Conservation (phyloP, 2,888 invertebrate genomes). For the Euspilapteryx auroguttella region DNA sequence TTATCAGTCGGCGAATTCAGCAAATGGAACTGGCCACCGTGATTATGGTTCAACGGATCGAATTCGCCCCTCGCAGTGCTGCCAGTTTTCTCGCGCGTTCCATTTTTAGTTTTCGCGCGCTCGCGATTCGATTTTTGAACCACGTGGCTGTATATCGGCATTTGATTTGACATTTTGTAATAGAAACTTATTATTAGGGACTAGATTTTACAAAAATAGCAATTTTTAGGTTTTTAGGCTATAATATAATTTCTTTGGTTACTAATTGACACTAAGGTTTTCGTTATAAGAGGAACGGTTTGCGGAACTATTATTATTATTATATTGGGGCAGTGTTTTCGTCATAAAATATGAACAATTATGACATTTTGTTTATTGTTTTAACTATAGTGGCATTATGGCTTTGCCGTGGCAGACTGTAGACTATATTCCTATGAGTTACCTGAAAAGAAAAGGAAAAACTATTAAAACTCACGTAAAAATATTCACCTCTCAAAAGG, state of each 20-base stretch:
- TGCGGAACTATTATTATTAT: conserved; percentile 13
- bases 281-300: conserved; percentile 39
- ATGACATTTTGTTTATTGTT: too few relatives aligned
- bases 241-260: too few relatives aligned
- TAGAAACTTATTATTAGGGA: too few relatives aligned
- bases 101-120: conserved; percentile 14
- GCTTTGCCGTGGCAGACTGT: too few relatives aligned
- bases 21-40: conserved; percentile 43
- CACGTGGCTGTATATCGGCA: conserved; percentile 55
- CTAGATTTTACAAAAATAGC: conserved; percentile 31
- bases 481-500: too few relatives aligned
- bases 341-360: too few relatives aligned
- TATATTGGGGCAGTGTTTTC: conserved; percentile 7
- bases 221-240: conserved; percentile 12
- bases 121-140: conserved; percentile 48
- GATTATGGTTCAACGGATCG: conserved; percentile 67
- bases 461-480: too few relatives aligned
- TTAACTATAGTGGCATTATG: too few relatives aligned
- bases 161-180: conserved; percentile 49
- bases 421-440: too few relatives aligned
- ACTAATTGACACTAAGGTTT: conserved; percentile 33
- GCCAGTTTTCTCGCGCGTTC: background rate
- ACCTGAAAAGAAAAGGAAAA: too few relatives aligned
- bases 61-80: conserved; percentile 49
- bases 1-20: conserved; percentile 21